Evolutionary conservation across 1,140 invertebrate species (phyloP), one percentile per base, ranked within the genome.

Genomic region (Vollenhovia emeryi): DNA sequence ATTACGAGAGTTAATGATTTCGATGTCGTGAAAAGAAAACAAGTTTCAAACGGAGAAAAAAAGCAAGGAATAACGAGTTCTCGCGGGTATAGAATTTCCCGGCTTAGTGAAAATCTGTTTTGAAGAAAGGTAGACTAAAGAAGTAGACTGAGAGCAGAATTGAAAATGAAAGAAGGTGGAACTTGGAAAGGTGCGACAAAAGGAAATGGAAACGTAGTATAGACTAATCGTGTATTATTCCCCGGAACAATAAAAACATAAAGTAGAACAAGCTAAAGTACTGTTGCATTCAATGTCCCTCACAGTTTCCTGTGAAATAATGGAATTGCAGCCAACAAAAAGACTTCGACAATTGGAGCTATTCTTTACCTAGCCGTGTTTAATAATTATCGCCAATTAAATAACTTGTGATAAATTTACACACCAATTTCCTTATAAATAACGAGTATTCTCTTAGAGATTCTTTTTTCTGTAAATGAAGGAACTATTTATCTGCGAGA

Each of bases 1-100:
- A 84, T 84, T 84, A 84, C 59, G 57, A 33, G 60, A 84, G 73
- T 84, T 84, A 84, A 84, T 84, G 74, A 66, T 60, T 84, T 60
- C 78, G 33, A 59, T 40, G 82, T 79, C 55, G 55, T 79, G 6
- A 57, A 79, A 36, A 57, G 66, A 45, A 40, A 71, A 21, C 43
- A 66, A 43, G 6, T 84, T 79, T 55, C 24, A 66, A 84, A 84
- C 11, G 40, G 27, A 15, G 33, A 66, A 79, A 40, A n/a, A 84
- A 79, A 55, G 40, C 24, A 66, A 66, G 21, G 79, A 78, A 64
- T 73, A 84, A 66, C 36, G 59, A 55, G 74, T 84, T 82, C 13
- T 73, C 78, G 50, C 50, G 24, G n/a, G 18, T 36, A 68, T 9
- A 24, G 40, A 64, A 64, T 21, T 11, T 57, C 30, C 3, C 13